Percentiles rank a stretch among this genome's conserved stretches.
Conservation (phyloP, 1,140 invertebrate species). For the Nephotettix cincticeps region DNA sequence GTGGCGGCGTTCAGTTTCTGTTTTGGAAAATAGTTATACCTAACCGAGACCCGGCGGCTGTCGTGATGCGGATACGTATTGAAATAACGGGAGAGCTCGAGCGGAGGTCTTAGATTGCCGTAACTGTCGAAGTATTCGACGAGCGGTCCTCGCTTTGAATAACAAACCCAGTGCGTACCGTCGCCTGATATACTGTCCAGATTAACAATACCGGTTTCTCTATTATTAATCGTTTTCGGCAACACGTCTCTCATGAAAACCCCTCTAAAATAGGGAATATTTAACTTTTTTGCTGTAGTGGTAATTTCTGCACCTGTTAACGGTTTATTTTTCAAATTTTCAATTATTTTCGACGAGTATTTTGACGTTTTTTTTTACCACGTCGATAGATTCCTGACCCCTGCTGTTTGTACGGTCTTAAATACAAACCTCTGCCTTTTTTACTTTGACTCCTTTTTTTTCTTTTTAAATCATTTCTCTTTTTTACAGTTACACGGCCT, state of each 20-base stretch:
- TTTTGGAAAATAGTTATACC: conserved; percentile 8
- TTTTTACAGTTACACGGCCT: neutral
- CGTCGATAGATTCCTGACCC: neutral
- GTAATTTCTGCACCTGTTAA: neutral
- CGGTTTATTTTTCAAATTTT: conserved; percentile 2
- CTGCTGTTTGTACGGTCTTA: conserved; percentile 22
- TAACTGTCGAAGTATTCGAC: conserved; percentile 24
- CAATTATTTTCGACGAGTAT: neutral
- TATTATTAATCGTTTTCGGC: conserved; percentile 31
- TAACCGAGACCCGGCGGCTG: neutral
- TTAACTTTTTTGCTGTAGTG: neutral
- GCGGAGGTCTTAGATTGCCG: conserved; percentile 7
- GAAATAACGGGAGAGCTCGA: conserved; percentile 3
- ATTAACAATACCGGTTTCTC: conserved; percentile 44
- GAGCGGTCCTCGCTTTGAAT: conserved; percentile 36
- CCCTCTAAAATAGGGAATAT: conserved; percentile 31
- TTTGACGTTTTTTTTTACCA: conserved; percentile 4
- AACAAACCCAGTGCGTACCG: conserved; percentile 45
- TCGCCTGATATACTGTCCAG: conserved; percentile 37
- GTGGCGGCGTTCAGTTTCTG: neutral
- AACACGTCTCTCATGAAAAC: conserved; percentile 34
- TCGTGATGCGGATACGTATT: neutral
- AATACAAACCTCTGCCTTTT: conserved; percentile 27
- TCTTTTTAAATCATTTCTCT: neutral
- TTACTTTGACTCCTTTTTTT: neutral